Conservation (phyloP, 30 jellyfish, hydroid and myxozoan species). For the Sanderia malayensis region DNA sequence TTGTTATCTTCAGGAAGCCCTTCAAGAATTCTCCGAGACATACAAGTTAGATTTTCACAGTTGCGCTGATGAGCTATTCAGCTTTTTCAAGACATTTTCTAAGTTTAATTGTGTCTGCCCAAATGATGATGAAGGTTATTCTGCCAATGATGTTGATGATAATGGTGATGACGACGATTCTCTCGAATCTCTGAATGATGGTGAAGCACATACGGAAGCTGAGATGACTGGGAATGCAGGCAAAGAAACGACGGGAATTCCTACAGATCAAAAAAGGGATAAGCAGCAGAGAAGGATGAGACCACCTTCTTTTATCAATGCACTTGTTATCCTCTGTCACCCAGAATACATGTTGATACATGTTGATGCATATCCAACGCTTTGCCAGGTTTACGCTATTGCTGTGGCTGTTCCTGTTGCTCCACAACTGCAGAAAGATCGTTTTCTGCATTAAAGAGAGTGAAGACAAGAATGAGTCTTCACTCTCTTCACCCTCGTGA, state of each 20-base stretch:
- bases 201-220: conserved; percentile 17
- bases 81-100: conserved; percentile 16
- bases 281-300: conserved; percentile 32
- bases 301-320: conserved; percentile 37
- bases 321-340: conserved; percentile 33
- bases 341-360: conserved; percentile 29
- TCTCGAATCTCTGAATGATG: conserved; percentile 17
- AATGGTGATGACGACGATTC: conserved; percentile 18
- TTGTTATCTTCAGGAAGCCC: conserved; percentile 40
- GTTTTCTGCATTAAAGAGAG: conserved; percentile 9
- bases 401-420: conserved; percentile 38
- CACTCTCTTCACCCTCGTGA: too few species aligned
- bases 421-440: conserved; percentile 21
- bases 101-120: background rate
- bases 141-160: conserved; percentile 10
- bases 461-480: conserved; percentile 14
- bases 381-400: conserved; percentile 28
- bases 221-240: conserved; percentile 14
- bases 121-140: background rate
- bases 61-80: conserved; percentile 21
- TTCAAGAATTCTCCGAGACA: conserved; percentile 12
- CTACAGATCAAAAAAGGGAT: conserved; percentile 28
- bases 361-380: conserved; percentile 49
- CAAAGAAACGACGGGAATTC: conserved; percentile 12
- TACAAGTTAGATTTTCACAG: conserved; percentile 22